Conservation (phyloP, 1,140 invertebrate species). For the Ephestia elutella region DNA sequence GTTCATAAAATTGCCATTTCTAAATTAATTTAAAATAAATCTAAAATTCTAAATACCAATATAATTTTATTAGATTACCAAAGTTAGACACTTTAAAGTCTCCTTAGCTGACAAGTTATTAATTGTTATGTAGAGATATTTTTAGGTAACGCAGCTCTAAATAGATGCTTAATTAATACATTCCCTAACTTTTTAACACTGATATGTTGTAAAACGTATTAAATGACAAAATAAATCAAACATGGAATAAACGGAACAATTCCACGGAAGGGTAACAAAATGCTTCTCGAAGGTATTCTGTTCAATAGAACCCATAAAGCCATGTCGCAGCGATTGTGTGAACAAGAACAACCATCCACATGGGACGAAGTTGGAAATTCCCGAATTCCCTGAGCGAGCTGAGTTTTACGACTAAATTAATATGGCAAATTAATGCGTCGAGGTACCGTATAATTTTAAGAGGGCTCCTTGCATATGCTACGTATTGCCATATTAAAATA, state of each 20-base stretch:
- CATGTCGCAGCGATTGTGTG: conserved; percentile 52
- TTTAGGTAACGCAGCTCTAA: too few species aligned
- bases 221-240: conserved; percentile 3
- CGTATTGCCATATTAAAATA: background rate
- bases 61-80: too few species aligned
- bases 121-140: too few species aligned
- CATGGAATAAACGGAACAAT: conserved; percentile 3
- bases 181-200: background rate
- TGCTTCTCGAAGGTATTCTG: conserved; percentile 40
- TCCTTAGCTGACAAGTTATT: too few species aligned
- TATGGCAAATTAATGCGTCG: conserved; percentile 76
- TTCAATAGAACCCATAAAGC: conserved; percentile 57
- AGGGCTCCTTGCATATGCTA: conserved; percentile 3
- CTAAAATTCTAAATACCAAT: too few species aligned
- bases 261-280: conserved; percentile 33
- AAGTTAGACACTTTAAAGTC: too few species aligned
- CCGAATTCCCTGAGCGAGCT: conserved; percentile 61
- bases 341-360: conserved; percentile 62
- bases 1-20: too few species aligned
- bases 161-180: too few species aligned
- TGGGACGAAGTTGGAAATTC: conserved; percentile 65
- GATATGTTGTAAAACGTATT: background rate
- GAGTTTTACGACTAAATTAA: conserved; percentile 76
- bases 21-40: too few species aligned
- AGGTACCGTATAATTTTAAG: conserved; percentile 66